phyloP scores from a whole-genome alignment of 2,113 vertebrate species.

The Malurus alboscapulatus region DNA sequence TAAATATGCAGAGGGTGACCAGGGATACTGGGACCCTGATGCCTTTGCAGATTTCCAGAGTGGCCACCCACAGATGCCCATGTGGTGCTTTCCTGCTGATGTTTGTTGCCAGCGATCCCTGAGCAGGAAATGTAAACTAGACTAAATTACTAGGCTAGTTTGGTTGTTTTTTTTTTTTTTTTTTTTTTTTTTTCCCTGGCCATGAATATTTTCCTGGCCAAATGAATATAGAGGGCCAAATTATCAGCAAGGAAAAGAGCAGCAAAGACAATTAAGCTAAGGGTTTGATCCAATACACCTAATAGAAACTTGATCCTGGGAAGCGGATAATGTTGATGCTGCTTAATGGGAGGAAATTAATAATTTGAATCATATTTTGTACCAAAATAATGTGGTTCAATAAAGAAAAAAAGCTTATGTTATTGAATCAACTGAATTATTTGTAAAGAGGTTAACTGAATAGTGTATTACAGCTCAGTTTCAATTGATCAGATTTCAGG shows the following conservation, averaged over 20 bases:
- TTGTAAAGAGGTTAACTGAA: not conserved
- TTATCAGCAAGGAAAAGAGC: not conserved
- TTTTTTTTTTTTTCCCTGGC: not conserved
- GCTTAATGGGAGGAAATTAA: constrained; percentile 40
- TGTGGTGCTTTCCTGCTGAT: not conserved
- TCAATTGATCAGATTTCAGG: not conserved
- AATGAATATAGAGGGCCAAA: constrained; percentile 10
- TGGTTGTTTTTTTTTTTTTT: too few relatives aligned
- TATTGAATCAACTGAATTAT: constrained; percentile 15
- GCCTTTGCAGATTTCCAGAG: not conserved
- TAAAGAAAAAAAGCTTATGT: not conserved
- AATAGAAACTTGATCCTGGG: constrained; percentile 16
- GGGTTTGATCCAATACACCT: not conserved
- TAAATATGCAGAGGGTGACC: not conserved
- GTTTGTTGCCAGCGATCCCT: not conserved
- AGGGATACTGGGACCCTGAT: not conserved
- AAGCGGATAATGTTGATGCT: not conserved
- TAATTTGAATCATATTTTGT: constrained; percentile 28
- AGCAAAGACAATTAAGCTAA: not conserved
- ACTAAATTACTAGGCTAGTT: not conserved
- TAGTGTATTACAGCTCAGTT: not conserved
- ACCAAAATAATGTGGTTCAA: not conserved
- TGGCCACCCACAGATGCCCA: accelerated
- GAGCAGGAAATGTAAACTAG: not conserved
- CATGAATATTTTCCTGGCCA: not conserved